Percentiles rank a stretch among this genome's conserved stretches.
These are phyloP conservation scores for Sarcophilus harrisii DNA, from an alignment of 2,797 vertebrate genomes.

Conservation along the genomic window DNA sequence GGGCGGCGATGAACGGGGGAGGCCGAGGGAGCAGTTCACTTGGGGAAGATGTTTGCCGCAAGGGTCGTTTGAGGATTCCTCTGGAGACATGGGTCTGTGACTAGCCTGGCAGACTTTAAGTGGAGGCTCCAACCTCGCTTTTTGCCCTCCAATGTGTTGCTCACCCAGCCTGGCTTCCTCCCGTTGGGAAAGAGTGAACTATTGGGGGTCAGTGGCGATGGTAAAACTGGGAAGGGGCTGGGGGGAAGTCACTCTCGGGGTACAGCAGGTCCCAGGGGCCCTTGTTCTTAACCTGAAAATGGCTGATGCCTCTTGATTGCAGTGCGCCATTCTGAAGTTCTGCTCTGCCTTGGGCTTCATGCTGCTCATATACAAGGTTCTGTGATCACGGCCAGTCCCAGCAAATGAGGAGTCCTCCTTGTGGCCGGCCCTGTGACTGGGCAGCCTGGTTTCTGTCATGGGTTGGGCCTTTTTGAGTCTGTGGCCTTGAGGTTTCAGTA, in stretches of 20 bases:
- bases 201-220: background rate
- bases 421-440: fast-evolving
- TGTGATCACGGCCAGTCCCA: background rate
- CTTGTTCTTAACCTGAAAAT: conserved; percentile 2
- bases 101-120: background rate
- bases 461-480: background rate
- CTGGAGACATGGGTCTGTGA: background rate
- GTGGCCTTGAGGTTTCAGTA: too few relatives aligned
- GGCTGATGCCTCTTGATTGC: background rate
- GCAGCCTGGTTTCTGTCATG: too few relatives aligned
- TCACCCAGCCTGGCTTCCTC: background rate
- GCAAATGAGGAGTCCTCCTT: background rate
- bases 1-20: background rate
- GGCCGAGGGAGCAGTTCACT: conserved; percentile 7
- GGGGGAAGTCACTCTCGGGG: background rate
- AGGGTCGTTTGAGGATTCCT: background rate
- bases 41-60: background rate
- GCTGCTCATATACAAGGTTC: background rate
- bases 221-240: background rate
- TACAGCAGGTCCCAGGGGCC: conserved; percentile 41
- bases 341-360: background rate
- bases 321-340: background rate
- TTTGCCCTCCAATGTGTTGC: background rate
- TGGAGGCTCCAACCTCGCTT: background rate
- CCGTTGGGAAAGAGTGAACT: too few relatives aligned